phyloP scores from a whole-genome alignment of 2,888 invertebrate species.

The Caradrina clavipalpis region DNA sequence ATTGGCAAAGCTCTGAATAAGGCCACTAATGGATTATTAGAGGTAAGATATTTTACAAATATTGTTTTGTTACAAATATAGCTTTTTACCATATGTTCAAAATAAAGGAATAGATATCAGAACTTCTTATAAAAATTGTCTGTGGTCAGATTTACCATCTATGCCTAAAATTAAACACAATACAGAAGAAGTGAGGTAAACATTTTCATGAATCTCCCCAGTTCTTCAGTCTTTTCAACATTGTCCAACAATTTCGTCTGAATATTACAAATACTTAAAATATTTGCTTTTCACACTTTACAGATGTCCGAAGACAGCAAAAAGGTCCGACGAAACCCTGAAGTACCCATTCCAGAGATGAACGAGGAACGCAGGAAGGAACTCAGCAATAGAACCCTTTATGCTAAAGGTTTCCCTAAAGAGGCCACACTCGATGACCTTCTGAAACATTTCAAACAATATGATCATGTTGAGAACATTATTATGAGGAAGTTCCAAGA shows the following conservation, averaged over 20 bases:
- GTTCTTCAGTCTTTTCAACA: no score
- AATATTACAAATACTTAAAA: not conserved
- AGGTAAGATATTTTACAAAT: conserved; percentile 83
- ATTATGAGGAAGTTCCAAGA: conserved; percentile 92
- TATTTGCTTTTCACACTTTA: not conserved
- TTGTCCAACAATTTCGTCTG: no score
- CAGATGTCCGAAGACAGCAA: conserved; percentile 92
- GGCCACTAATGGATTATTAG: conserved; percentile 93
- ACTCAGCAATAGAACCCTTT: conserved; percentile 94
- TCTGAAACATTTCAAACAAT: conserved; percentile 93
- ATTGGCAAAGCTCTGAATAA: conserved; percentile 95
- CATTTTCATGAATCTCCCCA: no score
- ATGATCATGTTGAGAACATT: conserved; percentile 93
- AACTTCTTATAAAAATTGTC: no score
- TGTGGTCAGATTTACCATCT: no score
- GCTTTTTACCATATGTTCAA: no score
- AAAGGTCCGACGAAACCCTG: conserved; percentile 94
- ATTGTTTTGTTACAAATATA: no score
- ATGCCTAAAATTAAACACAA: no score
- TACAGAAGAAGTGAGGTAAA: no score
- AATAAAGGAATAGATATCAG: no score
- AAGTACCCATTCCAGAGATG: conserved; percentile 95
- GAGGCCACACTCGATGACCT: conserved; percentile 93
- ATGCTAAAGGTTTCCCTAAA: conserved; percentile 96
- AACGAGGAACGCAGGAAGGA: conserved; percentile 96